A percentile compares a stretch with the other conserved stretches of the same genome.
These are phyloP conservation scores for Standfussiana lucernea DNA, from an alignment of 2,888 invertebrate species.

Conservation along the genomic window DNA sequence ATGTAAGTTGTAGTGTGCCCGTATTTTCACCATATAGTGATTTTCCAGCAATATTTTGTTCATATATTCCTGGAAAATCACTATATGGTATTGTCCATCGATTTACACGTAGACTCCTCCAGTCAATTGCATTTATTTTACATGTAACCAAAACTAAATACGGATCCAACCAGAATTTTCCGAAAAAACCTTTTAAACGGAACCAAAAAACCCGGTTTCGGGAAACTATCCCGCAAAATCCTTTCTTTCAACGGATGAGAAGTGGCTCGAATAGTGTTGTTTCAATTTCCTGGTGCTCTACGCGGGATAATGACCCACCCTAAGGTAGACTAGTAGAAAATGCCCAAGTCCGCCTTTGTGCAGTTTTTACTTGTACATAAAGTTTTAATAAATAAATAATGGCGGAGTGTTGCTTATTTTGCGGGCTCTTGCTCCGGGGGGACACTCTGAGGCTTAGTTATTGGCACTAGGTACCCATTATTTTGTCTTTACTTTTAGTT, in stretches of 20 bases:
- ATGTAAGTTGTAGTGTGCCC: not conserved
- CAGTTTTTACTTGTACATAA: no score
- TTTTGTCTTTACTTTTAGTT: constrained; percentile 4
- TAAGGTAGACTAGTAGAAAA: no score
- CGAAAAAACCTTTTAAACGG: not conserved
- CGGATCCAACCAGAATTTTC: not conserved
- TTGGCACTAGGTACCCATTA: constrained; percentile 7
- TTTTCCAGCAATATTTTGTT: not conserved
- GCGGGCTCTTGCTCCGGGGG: not conserved
- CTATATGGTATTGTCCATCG: no score
- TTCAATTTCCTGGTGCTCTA: constrained; percentile 49
- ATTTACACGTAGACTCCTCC: not conserved
- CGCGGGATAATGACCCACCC: no score
- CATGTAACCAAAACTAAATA: not conserved
- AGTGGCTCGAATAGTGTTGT: constrained; percentile 34
- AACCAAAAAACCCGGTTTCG: not conserved
- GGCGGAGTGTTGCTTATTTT: constrained; percentile 29
- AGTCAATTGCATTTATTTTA: not conserved
- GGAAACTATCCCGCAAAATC: constrained; percentile 12
- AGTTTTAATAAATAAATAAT: no score
- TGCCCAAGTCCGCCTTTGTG: no score
- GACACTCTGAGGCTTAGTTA: constrained; percentile 23
- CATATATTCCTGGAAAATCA: no score
- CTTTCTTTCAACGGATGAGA: constrained; percentile 33
- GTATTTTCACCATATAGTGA: not conserved